Evolutionary conservation across 2,113 vertebrate species (phyloP).

Genomic region (Apteryx owenii): DNA sequence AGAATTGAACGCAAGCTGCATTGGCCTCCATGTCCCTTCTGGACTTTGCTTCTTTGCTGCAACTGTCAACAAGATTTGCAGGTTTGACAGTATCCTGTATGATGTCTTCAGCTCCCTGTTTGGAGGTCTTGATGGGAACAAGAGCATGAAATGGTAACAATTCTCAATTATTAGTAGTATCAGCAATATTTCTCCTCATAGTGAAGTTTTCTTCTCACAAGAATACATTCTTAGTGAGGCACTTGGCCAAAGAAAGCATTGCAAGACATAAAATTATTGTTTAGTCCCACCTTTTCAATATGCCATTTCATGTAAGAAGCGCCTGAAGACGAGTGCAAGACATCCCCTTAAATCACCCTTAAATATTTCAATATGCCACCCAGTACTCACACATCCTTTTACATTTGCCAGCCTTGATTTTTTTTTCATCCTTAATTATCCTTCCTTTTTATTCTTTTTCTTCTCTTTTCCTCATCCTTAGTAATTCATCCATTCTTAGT

Average conservation of each 20-base stretch:
- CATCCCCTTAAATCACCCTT: too few relatives aligned
- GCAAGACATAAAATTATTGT: rapidly evolving
- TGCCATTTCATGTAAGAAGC: not conserved
- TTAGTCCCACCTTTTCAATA: not conserved
- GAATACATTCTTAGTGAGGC: not conserved
- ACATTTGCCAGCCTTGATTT: too few relatives aligned
- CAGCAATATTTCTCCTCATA: not conserved
- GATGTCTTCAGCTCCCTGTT: not conserved
- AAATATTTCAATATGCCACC: too few relatives aligned
- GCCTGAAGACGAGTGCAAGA: not conserved
- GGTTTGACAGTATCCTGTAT: too few relatives aligned
- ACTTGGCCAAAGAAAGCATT: not conserved
- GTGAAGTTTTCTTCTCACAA: not conserved
- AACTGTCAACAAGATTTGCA: not conserved
- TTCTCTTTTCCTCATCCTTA: too few relatives aligned
- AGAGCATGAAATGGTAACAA: not conserved
- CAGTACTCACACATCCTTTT: too few relatives aligned
- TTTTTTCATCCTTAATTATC: too few relatives aligned
- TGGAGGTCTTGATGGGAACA: not conserved
- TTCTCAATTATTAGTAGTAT: not conserved
- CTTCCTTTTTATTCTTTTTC: too few relatives aligned
- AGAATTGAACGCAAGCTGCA: not conserved
- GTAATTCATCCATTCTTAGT: too few relatives aligned
- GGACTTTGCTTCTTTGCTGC: not conserved
- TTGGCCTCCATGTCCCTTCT: not conserved